Conservation (phyloP, 92 coral and sea anemone genomes). For the Desmophyllum pertusum region DNA sequence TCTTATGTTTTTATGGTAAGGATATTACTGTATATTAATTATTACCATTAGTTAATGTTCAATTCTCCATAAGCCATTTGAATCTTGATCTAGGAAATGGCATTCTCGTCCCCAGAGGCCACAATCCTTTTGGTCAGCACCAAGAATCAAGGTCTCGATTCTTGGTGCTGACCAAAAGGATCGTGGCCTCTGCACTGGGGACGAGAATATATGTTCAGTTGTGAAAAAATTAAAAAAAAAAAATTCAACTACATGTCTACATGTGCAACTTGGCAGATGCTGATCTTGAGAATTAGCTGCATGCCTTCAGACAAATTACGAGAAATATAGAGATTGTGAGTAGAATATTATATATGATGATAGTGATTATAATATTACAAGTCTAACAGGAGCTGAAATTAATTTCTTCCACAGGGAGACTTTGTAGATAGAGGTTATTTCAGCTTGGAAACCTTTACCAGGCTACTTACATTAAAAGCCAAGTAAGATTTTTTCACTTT, state of each 20-base stretch:
- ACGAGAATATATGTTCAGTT: background rate
- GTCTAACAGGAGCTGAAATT: background rate
- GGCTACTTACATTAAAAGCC: slow-evolving; percentile 94
- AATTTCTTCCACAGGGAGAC: slow-evolving; percentile 76
- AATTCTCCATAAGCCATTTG: too few species aligned
- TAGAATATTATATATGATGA: background rate
- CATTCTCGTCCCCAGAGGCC: too few species aligned
- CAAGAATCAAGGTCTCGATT: too few species aligned
- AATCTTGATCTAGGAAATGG: too few species aligned
- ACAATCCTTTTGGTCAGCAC: too few species aligned
- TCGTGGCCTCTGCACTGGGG: too few species aligned
- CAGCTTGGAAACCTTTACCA: slow-evolving; percentile 95
- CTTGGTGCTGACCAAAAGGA: too few species aligned
- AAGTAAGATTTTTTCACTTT: slow-evolving; percentile 71
- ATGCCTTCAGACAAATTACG: background rate
- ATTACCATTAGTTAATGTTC: background rate
- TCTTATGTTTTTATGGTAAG: slow-evolving; percentile 93
- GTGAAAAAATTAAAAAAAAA: too few species aligned
- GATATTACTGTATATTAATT: background rate
- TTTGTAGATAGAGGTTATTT: slow-evolving; percentile 98
- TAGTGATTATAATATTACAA: too few species aligned
- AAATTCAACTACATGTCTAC: background rate
- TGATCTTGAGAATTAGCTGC: background rate
- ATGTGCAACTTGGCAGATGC: background rate
- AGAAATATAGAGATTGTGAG: background rate